Conservation (phyloP, 2,113 vertebrate species). For the human (Homo sapiens) region GRCh38 chr6:159775001-159775500, state of each 20-base stretch:
- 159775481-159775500: background rate
- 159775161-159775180: constrained; percentile 94
- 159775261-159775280: constrained; percentile 92
- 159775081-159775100: no score
- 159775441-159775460: background rate
- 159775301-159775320: constrained; percentile 92
- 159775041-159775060: no score
- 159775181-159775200: constrained; percentile 93
- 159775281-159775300: constrained; percentile 93
- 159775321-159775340: background rate
- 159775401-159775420: background rate
- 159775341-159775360: background rate
- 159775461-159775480: background rate
- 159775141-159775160: constrained; percentile 1
- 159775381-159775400: background rate
- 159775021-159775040: background rate
- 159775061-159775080: fast-evolving
- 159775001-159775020: background rate
- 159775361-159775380: background rate
- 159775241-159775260: constrained; percentile 93
- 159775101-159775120: background rate
- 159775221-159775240: constrained; percentile 92
- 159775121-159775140: background rate
- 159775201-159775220: constrained; percentile 91
- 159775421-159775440: background rate